These are phyloP conservation scores for Phorcus lineatus DNA, from an alignment of 2,888 invertebrate genomes.

Conservation along the genomic window DNA sequence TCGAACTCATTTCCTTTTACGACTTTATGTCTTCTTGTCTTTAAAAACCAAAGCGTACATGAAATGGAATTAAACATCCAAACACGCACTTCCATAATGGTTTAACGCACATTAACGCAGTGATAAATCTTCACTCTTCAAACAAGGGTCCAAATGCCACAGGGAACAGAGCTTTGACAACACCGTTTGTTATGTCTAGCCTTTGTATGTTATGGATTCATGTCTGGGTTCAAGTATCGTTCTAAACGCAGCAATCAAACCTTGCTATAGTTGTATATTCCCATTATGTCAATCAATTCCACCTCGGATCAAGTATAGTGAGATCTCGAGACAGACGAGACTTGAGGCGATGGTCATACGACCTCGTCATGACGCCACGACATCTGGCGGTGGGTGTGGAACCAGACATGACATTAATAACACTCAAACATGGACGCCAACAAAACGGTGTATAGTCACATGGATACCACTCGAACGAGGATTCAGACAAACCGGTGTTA, in stretches of 20 bases:
- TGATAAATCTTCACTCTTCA: too few species aligned
- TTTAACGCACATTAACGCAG: too few species aligned
- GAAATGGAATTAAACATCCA: too few species aligned
- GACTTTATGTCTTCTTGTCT: too few species aligned
- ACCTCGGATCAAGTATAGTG: too few species aligned
- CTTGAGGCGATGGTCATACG: not conserved
- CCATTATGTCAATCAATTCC: too few species aligned
- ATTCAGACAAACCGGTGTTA: not conserved
- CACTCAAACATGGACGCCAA: not conserved
- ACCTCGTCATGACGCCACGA: not conserved
- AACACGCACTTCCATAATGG: too few species aligned
- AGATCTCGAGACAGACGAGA: not conserved
- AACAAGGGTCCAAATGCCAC: not conserved
- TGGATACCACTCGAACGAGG: not conserved
- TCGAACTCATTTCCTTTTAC: too few species aligned
- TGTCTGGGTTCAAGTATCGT: not conserved
- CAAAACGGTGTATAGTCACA: not conserved
- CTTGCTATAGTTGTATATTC: too few species aligned
- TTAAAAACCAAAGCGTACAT: too few species aligned
- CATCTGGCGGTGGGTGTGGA: slow-evolving; percentile 6
- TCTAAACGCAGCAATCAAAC: too few species aligned
- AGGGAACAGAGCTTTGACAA: not conserved
- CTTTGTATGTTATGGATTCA: not conserved
- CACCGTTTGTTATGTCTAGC: not conserved
- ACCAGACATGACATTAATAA: not conserved